Evolutionary conservation across 92 coral and sea anemone species (phyloP).

Genomic region (Porites divaricata): DNA sequence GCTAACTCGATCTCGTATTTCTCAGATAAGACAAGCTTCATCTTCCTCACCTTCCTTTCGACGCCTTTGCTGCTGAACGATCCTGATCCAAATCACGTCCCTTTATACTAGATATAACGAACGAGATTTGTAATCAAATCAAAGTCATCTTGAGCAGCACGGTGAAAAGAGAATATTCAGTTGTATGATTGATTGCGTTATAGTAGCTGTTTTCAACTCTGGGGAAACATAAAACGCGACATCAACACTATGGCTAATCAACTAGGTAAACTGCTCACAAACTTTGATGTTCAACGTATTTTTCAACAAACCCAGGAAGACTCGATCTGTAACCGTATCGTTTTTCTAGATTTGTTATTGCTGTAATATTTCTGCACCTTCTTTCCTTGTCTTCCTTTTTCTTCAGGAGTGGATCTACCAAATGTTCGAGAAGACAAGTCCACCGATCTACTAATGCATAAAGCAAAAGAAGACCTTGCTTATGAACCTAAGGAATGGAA

Average conservation of each 20-base stretch:
- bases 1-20: neutral
- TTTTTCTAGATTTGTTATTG: neutral
- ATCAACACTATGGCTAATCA: slow-evolving; percentile 15
- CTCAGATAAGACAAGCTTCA: neutral
- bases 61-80: neutral
- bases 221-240: neutral
- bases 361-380: neutral
- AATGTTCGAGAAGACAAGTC: slow-evolving; percentile 79
- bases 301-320: neutral
- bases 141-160: neutral
- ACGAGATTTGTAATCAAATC: neutral
- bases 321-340: neutral
- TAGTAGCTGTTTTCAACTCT: neutral
- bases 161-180: no score
- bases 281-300: neutral
- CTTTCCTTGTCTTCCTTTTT: neutral
- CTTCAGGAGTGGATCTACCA: slow-evolving; percentile 24
- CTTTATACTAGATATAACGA: neutral
- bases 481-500: slow-evolving; percentile 66
- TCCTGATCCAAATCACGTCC: neutral
- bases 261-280: slow-evolving; percentile 16
- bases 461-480: slow-evolving; percentile 44
- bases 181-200: slow-evolving; percentile 5
- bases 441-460: slow-evolving; percentile 76
- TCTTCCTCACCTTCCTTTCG: neutral